A percentile compares a stretch with the other conserved stretches of the same genome.
phyloP scores from a whole-genome alignment of 1,140 invertebrate species.

The Saccostrea cuccullata region DNA sequence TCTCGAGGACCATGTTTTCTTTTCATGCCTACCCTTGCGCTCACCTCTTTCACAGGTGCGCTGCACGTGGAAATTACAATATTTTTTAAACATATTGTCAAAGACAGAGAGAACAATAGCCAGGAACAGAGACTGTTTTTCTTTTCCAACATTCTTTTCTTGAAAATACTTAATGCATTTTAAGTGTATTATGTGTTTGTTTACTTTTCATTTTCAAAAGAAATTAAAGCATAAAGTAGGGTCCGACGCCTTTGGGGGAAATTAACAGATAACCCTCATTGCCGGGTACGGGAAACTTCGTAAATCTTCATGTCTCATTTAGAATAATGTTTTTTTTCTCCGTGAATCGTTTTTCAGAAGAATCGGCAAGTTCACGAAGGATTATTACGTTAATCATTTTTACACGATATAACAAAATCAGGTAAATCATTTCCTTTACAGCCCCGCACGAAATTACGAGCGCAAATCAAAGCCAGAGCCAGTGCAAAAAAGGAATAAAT shows the following conservation, averaged over 20 bases:
- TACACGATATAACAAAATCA: neutral
- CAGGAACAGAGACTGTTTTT: too few species aligned
- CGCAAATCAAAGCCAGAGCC: neutral
- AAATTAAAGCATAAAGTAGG: neutral
- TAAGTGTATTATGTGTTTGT: neutral
- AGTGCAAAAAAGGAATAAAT: slow-evolving; percentile 15
- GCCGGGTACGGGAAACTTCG: neutral
- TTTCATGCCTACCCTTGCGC: neutral
- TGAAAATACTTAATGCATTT: slow-evolving; percentile 19
- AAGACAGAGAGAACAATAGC: neutral
- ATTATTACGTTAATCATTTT: neutral
- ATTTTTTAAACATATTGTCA: slow-evolving; percentile 27
- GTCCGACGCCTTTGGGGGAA: neutral
- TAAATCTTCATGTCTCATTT: slow-evolving; percentile 28
- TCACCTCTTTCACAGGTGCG: slow-evolving; percentile 15
- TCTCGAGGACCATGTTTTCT: slow-evolving; percentile 1
- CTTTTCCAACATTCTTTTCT: neutral
- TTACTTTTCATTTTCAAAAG: slow-evolving; percentile 21
- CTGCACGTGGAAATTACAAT: slow-evolving; percentile 35
- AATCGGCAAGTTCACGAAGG: neutral
- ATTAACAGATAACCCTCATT: neutral
- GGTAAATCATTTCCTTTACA: slow-evolving; percentile 10
- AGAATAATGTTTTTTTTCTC: neutral
- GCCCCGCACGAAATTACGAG: neutral
- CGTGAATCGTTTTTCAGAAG: slow-evolving; percentile 9